phyloP scores from a whole-genome alignment of 2,797 vertebrate genomes.

The Varecia variegata region DNA sequence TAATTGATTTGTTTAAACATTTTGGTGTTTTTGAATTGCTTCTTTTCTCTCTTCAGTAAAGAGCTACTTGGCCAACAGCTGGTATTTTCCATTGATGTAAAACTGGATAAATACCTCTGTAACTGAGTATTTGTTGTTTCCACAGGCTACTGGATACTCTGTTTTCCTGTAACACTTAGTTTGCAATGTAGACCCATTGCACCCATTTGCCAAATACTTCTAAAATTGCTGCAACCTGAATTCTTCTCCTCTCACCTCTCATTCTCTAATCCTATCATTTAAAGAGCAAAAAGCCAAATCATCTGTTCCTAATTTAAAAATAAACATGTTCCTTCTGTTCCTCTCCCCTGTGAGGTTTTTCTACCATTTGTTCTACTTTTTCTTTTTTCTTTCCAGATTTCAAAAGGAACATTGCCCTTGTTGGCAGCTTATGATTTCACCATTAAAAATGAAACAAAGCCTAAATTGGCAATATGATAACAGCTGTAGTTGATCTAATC shows the following conservation, averaged over 20 bases:
- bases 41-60: slow-evolving; percentile 29
- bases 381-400: not conserved
- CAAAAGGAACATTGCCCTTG: not conserved
- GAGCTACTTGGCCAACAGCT: slow-evolving; percentile 41
- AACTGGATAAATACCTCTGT: slow-evolving; percentile 38
- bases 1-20: slow-evolving; percentile 32
- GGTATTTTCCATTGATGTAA: slow-evolving; percentile 60
- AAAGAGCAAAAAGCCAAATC: slow-evolving; percentile 42
- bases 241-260: slow-evolving; percentile 21
- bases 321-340: not conserved
- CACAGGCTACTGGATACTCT: slow-evolving; percentile 43
- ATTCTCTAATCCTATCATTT: not conserved
- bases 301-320: slow-evolving; percentile 49
- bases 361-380: not conserved
- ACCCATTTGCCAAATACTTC: slow-evolving; percentile 50
- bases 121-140: slow-evolving; percentile 57
- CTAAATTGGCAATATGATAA: not conserved
- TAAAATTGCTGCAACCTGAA: slow-evolving; percentile 24
- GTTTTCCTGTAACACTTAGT: slow-evolving; percentile 43
- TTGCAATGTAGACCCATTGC: not conserved
- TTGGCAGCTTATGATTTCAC: slow-evolving; percentile 12
- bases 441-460: slow-evolving; percentile 18
- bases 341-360: slow-evolving; percentile 5
- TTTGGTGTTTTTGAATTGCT: slow-evolving; percentile 17
- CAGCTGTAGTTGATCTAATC: not conserved